Evolutionary conservation across 2,888 invertebrate species (phyloP).

Genomic region (Pantelozetes paolii): DNA sequence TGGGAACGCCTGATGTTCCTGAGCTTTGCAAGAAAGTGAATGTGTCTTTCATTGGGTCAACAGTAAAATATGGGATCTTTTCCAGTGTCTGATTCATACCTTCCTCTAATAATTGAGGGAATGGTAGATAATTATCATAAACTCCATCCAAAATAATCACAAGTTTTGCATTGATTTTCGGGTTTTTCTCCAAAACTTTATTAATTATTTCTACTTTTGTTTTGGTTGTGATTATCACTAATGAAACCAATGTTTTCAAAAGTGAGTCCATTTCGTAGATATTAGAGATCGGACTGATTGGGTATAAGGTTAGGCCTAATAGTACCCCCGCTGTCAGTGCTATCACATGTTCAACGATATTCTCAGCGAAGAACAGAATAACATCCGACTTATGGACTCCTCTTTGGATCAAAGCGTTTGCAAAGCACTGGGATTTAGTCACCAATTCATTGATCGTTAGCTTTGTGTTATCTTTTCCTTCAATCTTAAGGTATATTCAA

Average conservation of each 20-base stretch:
- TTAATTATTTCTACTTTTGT: neutral
- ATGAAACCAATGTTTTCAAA: neutral
- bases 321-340: neutral
- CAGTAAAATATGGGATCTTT: neutral
- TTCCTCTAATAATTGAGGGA: neutral
- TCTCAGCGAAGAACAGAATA: slow-evolving; percentile 10
- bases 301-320: slow-evolving; percentile 1
- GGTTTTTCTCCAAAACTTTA: neutral
- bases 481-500: too few species aligned
- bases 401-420: neutral
- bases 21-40: neutral
- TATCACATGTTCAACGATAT: slow-evolving; percentile 13
- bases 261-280: neutral
- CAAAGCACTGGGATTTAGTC: neutral
- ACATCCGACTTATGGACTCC: slow-evolving; percentile 25
- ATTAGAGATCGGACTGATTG: neutral
- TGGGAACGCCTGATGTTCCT: slow-evolving; percentile 26
- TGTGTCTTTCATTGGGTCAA: neutral
- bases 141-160: neutral
- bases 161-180: neutral
- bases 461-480: neutral
- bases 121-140: neutral
- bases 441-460: neutral
- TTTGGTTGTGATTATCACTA: neutral
- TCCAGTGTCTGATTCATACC: neutral